Conservation (phyloP, 2,888 invertebrate genomes). For the Dysmachus trigonus region DNA sequence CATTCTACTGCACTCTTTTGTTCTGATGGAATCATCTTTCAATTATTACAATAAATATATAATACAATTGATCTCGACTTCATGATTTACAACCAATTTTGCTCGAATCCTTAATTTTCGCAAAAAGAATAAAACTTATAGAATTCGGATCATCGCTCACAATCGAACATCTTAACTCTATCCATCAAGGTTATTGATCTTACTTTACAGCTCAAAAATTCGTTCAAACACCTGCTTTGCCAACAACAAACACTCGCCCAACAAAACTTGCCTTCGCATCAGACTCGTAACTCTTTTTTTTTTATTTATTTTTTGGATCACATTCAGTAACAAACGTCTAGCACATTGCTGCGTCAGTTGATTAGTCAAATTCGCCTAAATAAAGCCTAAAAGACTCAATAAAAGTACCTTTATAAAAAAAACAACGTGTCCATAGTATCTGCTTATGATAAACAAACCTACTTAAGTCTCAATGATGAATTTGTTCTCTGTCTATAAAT, state of each 20-base stretch:
- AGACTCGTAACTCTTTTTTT: background rate
- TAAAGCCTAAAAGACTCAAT: slow-evolving; percentile 34
- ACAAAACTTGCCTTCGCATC: background rate
- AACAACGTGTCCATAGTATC: slow-evolving; percentile 30
- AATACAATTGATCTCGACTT: background rate
- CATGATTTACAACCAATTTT: background rate
- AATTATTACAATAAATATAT: background rate
- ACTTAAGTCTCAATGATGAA: slow-evolving; percentile 38
- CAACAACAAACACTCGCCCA: background rate
- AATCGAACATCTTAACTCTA: background rate
- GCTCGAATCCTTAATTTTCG: background rate
- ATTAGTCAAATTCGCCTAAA: slow-evolving; percentile 34
- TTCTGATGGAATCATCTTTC: background rate
- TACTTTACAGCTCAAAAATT: background rate
- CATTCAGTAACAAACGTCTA: slow-evolving; percentile 27
- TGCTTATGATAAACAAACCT: slow-evolving; percentile 23
- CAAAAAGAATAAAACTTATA: background rate
- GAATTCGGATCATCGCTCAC: background rate
- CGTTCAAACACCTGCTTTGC: background rate
- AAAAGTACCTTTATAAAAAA: slow-evolving; percentile 39
- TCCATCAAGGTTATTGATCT: background rate
- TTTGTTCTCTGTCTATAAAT: slow-evolving; percentile 30
- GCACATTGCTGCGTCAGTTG: slow-evolving; percentile 2
- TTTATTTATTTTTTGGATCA: slow-evolving; percentile 5
- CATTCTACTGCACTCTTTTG: background rate